Conservation (phyloP, 2,888 invertebrate species). For the Drosophila parthenogenetica region DNA sequence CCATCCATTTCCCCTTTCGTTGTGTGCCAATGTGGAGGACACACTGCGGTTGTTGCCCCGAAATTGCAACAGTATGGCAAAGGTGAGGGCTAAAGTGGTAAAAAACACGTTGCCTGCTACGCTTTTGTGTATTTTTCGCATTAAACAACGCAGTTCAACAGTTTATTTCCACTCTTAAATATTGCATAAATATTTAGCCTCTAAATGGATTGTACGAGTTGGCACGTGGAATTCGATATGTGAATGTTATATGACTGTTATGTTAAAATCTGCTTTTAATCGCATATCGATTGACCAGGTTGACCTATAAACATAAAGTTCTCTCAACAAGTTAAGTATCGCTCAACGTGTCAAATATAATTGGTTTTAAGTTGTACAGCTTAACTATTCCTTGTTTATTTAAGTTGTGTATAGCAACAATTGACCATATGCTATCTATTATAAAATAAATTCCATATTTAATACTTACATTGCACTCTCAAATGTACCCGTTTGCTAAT, state of each 20-base stretch:
- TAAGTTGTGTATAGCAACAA: too few species aligned
- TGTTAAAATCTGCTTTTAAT: conserved; percentile 16
- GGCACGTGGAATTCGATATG: conserved; percentile 34
- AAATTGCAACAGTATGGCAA: conserved; percentile 45
- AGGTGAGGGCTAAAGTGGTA: not conserved
- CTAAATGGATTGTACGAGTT: conserved; percentile 29
- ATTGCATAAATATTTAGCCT: conserved; percentile 48
- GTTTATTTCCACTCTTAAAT: conserved; percentile 46
- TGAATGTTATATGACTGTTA: conserved; percentile 26
- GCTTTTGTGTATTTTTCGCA: conserved; percentile 75
- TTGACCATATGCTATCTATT: too few species aligned
- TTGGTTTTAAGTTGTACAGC: too few species aligned
- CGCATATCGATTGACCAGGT: conserved; percentile 44
- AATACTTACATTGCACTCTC: conserved; percentile 92
- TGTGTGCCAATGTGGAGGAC: conserved; percentile 67
- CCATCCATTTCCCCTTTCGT: conserved; percentile 17
- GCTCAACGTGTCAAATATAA: too few species aligned
- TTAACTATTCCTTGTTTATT: too few species aligned
- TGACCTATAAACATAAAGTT: not conserved
- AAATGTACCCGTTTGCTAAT: conserved; percentile 94
- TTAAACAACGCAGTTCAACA: conserved; percentile 52
- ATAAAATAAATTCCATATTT: too few species aligned
- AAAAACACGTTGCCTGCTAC: conserved; percentile 4
- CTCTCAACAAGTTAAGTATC: too few species aligned
- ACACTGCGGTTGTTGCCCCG: conserved; percentile 74